Evolutionary conservation across 2,888 invertebrate species (phyloP).

Genomic region (Drosophila antonietae): DNA sequence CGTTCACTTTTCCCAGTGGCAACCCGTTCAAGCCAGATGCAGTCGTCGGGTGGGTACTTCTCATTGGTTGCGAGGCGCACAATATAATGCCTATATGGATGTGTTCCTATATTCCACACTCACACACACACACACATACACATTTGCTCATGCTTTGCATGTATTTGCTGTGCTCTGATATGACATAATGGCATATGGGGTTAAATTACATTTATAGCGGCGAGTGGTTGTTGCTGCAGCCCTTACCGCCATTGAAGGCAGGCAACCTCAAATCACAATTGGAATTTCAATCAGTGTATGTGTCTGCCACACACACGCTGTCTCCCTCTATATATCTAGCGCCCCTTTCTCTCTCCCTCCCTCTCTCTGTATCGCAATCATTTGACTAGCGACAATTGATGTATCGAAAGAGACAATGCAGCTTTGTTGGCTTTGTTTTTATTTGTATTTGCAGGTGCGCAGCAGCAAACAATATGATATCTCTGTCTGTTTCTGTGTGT

Average conservation of each 20-base stretch:
- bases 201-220: constrained; percentile 45
- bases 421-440: background rate
- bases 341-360: background rate
- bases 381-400: constrained; percentile 46
- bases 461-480: constrained; percentile 25
- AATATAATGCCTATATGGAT: background rate
- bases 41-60: constrained; percentile 29
- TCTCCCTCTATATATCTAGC: background rate
- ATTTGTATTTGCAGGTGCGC: constrained; percentile 48
- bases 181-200: constrained; percentile 47
- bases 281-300: constrained; percentile 19
- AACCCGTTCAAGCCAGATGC: constrained; percentile 3
- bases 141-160: background rate
- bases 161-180: constrained; percentile 13
- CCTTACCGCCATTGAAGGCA: constrained; percentile 37
- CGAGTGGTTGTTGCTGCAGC: constrained; percentile 49
- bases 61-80: constrained; percentile 34
- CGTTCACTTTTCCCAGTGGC: background rate
- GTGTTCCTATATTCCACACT: background rate
- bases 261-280: constrained; percentile 15
- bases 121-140: background rate
- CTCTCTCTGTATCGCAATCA: constrained; percentile 30
- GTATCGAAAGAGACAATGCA: constrained; percentile 37
- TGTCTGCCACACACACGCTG: background rate
- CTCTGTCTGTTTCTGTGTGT: background rate